Evolutionary conservation across 2,888 invertebrate genomes (phyloP), one percentile per base, ranked within the genome.

Genomic region (Phyllotreta striolata): DNA sequence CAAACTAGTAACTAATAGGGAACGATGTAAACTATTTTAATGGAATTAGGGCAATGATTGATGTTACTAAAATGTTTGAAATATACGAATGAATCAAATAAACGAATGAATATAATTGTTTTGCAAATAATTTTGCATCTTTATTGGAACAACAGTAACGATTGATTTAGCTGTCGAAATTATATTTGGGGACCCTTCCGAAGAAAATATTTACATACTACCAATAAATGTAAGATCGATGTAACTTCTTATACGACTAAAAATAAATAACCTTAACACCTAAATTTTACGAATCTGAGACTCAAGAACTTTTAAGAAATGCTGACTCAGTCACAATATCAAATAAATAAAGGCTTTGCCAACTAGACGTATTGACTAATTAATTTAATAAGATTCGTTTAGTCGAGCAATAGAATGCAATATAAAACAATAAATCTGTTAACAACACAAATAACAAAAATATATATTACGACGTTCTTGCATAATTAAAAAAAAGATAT

Each of bases 401-500:
- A 24, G 12, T 55, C 24, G 55, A 66, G 63, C 64, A 67, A 66
- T 69, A 69, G 67, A 69, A 69, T 59, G 66, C 60, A 40, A n/a
- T 59, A 64, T 62, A 65, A 64, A 64, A 64, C 55, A 66, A 66
- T 65, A 69, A 66, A 65, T 69, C 63, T 69, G 66, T 63, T 72
- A 79, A 78, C 77, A 78, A 79, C 76, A 78, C 76, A 79, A 77
- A 73, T 76, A 79, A 78, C 78, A 77, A 78, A 75, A 71, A 72
- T 60, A 69, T 66, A 70, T 68, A 70, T 66, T 64, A 70, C 24
- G 55, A 64, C 63, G 66, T 65, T 62, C 62, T 69, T 71, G 68
- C 67, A 68, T 67, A 66, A 70, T 62, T 40, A 67, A 56, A 61
- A 66, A 60, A 62, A 67, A 65, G 62, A 73, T 60, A 44, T n/a